phyloP scores from a whole-genome alignment of 2,797 vertebrate genomes.

The Protosalanx chinensis region DNA sequence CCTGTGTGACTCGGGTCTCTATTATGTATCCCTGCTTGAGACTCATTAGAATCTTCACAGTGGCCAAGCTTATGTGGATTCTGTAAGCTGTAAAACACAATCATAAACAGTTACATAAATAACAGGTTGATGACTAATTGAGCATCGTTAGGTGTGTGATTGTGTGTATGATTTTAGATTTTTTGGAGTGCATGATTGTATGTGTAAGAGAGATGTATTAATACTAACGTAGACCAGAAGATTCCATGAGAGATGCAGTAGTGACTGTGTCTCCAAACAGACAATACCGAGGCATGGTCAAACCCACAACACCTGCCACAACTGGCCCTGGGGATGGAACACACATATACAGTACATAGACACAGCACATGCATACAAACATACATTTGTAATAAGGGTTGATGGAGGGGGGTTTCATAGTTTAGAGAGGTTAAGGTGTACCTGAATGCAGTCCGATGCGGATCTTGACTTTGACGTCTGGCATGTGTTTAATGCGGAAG shows the following conservation, averaged over 20 bases:
- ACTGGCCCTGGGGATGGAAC: conserved; percentile 69
- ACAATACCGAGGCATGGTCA: conserved; percentile 89
- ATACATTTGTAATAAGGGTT: neutral
- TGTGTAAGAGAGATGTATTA: neutral
- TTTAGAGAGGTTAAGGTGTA: conserved; percentile 33
- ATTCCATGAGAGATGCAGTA: conserved; percentile 83
- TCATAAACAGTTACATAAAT: neutral
- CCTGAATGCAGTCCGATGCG: conserved; percentile 88
- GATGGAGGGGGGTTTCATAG: neutral
- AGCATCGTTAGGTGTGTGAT: neutral
- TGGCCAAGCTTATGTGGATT: conserved; percentile 80
- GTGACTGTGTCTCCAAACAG: conserved; percentile 90
- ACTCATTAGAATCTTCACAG: conserved; percentile 72
- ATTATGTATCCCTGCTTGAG: conserved; percentile 78
- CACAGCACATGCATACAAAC: neutral
- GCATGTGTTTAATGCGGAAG: conserved; percentile 88
- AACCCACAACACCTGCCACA: conserved; percentile 85
- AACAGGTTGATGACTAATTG: neutral
- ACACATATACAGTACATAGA: conserved; percentile 1
- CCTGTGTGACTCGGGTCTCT: conserved; percentile 59
- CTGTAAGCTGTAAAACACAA: conserved; percentile 73
- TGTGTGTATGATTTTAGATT: neutral
- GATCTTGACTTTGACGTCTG: conserved; percentile 84
- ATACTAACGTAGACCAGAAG: conserved; percentile 72
- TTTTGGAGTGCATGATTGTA: neutral